Evolutionary conservation across 2,113 vertebrate genomes (phyloP).

Genomic region (Engraulis encrasicolus): DNA sequence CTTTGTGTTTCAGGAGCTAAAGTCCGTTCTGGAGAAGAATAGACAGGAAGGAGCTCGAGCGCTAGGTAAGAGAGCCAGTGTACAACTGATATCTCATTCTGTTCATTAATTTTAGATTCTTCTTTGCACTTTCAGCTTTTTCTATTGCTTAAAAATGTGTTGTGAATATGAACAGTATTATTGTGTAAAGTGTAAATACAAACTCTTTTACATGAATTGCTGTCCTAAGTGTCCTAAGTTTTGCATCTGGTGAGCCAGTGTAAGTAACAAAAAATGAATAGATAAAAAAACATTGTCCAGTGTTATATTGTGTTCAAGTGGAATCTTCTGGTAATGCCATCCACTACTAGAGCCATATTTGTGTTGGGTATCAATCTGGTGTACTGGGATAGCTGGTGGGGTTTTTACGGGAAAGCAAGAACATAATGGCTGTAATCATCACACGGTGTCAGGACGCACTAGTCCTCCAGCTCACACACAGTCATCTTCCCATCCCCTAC

Average conservation of each 20-base stretch:
- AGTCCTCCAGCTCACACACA: neutral
- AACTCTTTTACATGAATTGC: neutral
- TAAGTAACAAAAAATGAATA: neutral
- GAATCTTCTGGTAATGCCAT: neutral
- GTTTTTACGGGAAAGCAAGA: slow-evolving; percentile 12
- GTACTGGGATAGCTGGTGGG: neutral
- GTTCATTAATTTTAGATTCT: too few species aligned
- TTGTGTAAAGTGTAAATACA: neutral
- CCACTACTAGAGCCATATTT: neutral
- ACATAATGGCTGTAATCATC: slow-evolving; percentile 8
- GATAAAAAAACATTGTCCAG: too few species aligned
- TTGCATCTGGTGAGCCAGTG: neutral
- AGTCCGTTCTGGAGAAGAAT: slow-evolving; percentile 52
- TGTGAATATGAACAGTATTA: too few species aligned
- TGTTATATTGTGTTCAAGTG: neutral
- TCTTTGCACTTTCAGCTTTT: too few species aligned
- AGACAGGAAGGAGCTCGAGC: slow-evolving; percentile 56
- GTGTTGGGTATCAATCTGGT: slow-evolving; percentile 23
- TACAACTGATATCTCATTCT: neutral
- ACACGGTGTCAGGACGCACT: slow-evolving; percentile 29
- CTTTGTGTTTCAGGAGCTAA: slow-evolving; percentile 52
- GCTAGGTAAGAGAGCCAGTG: slow-evolving; percentile 48
- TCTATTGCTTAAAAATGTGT: too few species aligned
- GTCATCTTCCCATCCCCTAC: too few species aligned
- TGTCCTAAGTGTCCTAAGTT: neutral